Conservation (phyloP, 2,888 invertebrate species). For the Acanthosepion pharaonis region DNA sequence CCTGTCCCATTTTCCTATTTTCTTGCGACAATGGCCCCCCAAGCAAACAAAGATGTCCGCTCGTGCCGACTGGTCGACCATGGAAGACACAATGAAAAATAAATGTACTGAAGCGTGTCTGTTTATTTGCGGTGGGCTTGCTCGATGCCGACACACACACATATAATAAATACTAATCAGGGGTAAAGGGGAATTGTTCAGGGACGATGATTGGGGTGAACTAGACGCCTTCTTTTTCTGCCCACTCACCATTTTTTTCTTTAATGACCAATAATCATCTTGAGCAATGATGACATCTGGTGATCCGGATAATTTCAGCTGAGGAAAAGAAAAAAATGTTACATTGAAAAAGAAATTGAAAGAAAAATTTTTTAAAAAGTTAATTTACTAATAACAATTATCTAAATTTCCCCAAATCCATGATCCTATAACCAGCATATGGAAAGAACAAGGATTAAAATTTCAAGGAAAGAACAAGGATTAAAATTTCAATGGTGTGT, state of each 20-base stretch:
- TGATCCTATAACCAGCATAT: too few relatives aligned
- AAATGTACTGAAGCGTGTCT: neutral
- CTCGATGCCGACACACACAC: neutral
- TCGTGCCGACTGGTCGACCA: constrained; percentile 33
- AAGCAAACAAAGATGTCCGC: neutral
- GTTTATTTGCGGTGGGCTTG: neutral
- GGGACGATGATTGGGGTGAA: neutral
- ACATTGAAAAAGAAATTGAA: neutral
- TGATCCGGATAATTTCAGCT: neutral
- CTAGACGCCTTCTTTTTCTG: neutral
- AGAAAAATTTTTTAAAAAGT: neutral
- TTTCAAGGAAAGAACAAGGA: too few relatives aligned
- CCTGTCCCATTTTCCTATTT: neutral
- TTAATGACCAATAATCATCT: neutral
- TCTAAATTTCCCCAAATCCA: too few relatives aligned
- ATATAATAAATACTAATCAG: neutral
- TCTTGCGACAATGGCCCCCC: neutral
- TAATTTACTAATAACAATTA: too few relatives aligned
- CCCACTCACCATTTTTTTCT: neutral
- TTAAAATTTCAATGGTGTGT: too few relatives aligned
- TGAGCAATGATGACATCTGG: neutral
- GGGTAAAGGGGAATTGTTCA: neutral
- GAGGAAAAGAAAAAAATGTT: neutral
- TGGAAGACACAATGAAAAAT: neutral
- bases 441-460: too few relatives aligned